These are phyloP conservation scores for Kryptolebias marmoratus DNA, from an alignment of 2,113 vertebrate species.

Conservation along the genomic window DNA sequence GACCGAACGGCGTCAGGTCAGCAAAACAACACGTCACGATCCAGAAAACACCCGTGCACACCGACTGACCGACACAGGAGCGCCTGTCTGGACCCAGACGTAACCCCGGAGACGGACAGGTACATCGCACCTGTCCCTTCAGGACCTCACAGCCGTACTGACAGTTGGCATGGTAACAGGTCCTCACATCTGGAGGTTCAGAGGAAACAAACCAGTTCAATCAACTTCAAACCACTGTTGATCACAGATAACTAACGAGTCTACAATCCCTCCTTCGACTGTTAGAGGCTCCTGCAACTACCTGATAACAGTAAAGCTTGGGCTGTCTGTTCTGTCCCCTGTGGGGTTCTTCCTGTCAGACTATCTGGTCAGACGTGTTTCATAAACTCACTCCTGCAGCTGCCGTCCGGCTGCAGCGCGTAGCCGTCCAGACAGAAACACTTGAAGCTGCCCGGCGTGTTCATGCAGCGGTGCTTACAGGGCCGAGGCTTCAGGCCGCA, in stretches of 20 bases:
- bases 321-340: no score
- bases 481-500: constrained; percentile 91
- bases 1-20: not conserved
- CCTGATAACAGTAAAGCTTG: no score
- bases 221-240: not conserved
- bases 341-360: no score
- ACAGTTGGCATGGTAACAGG: constrained; percentile 93
- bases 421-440: constrained; percentile 91
- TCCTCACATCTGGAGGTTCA: constrained; percentile 77
- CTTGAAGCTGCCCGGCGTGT: constrained; percentile 92
- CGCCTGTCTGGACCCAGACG: constrained; percentile 87
- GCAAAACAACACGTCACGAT: not conserved
- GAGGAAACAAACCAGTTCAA: fast-evolving
- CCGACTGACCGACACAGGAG: constrained; percentile 87
- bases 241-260: not conserved
- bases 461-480: constrained; percentile 95
- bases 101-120: constrained; percentile 91
- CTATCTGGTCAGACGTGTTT: no score
- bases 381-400: constrained; percentile 86
- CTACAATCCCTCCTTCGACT: no score
- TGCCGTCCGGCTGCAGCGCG: constrained; percentile 85
- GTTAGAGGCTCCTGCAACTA: not conserved
- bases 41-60: not conserved
- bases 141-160: constrained; percentile 93
- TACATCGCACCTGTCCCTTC: constrained; percentile 88